Percentiles rank a stretch among this genome's conserved stretches.
phyloP scores from a whole-genome alignment of 2,888 invertebrate species.

The Pristionchus mayeri region DNA sequence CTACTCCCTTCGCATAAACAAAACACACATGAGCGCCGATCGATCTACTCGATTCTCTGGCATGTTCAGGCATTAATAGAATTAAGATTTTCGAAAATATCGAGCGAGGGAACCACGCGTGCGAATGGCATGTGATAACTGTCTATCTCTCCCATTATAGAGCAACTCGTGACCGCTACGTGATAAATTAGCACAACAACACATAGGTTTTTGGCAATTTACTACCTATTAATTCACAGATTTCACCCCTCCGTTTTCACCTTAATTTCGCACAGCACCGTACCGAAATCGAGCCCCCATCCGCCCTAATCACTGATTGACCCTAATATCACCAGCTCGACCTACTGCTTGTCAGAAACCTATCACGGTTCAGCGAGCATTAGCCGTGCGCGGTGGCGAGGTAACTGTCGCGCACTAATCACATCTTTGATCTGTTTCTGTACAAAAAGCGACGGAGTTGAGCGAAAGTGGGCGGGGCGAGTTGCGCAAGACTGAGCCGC shows the following conservation, averaged over 20 bases:
- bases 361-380: conserved; percentile 26
- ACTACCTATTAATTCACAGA: too few species aligned
- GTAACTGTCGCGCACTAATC: neutral
- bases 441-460: neutral
- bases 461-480: neutral
- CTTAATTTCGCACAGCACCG: neutral
- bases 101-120: neutral
- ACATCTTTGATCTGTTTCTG: neutral
- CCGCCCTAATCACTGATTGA: conserved; percentile 1
- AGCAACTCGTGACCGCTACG: neutral
- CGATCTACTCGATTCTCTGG: neutral
- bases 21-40: conserved; percentile 27
- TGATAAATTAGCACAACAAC: neutral
- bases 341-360: conserved; percentile 23
- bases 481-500: neutral
- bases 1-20: conserved; percentile 19
- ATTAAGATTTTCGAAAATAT: neutral
- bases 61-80: neutral
- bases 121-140: conserved; percentile 33
- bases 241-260: too few species aligned
- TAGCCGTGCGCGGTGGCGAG: neutral
- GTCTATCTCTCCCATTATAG: neutral
- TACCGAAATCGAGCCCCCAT: neutral
- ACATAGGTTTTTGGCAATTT: neutral
- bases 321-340: neutral